These are phyloP conservation scores for Oncorhynchus tshawytscha DNA, from an alignment of 2,113 vertebrate genomes.

Conservation along the genomic window DNA sequence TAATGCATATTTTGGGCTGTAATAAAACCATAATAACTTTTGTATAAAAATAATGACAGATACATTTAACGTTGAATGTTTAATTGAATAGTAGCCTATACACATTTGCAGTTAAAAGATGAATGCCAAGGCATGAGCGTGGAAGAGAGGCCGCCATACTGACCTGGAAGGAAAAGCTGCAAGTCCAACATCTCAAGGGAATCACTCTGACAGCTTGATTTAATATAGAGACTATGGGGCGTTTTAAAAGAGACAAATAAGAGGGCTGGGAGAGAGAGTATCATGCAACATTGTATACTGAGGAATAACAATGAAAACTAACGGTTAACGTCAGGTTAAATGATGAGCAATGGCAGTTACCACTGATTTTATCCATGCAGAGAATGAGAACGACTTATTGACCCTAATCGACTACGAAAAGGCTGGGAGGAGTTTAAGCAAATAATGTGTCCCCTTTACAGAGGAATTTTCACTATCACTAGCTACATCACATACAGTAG, in stretches of 20 bases:
- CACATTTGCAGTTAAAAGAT: neutral
- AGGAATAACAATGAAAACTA: neutral
- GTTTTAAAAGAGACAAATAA: slow-evolving; percentile 53
- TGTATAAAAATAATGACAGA: no score
- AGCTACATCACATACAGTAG: neutral
- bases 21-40: neutral
- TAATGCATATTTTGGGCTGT: no score
- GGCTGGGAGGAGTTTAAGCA: neutral
- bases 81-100: neutral
- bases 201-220: slow-evolving; percentile 83
- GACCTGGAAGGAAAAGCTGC: slow-evolving; percentile 76
- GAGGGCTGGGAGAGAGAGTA: slow-evolving; percentile 5
- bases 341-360: neutral
- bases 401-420: neutral
- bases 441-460: neutral
- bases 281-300: neutral
- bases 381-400: neutral
- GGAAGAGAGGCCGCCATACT: slow-evolving; percentile 51
- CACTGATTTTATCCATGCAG: neutral
- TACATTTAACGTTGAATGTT: neutral
- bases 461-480: neutral
- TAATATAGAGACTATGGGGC: slow-evolving; percentile 75
- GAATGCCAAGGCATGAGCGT: no score
- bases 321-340: neutral
- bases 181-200: slow-evolving; percentile 80